Evolutionary conservation across 2,888 invertebrate genomes (phyloP), one percentile per base, ranked within the genome.

Genomic region (Phengaris alcon): DNA sequence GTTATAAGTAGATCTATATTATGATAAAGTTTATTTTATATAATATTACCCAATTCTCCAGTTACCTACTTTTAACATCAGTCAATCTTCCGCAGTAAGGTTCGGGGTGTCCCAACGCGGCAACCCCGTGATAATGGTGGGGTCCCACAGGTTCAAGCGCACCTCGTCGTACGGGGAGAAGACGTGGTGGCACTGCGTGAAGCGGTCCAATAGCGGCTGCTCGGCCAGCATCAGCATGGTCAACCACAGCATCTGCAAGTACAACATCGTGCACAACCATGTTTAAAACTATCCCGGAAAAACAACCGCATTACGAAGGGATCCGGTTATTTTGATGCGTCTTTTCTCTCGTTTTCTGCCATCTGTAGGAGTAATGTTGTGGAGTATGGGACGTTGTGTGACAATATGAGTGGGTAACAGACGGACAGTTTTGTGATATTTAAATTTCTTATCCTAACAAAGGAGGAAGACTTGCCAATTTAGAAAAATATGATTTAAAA

Each of bases 101-200:
- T 83, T 82, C 70, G 79, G 80, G 13, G 76, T 81, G 70, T 85
- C 85, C 0, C 82, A 82, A 59, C 79, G 81, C 72, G 85, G 84
- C 7, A 85, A 84, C 44, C 81, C 81, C 0, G 80, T 84, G 55
- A 80, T 84, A 15, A 80, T 82, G 77, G 77, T 83, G 59, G 82
- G 80, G 35, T 77, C 78, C 0, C 81, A 80, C 73, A 82, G 84
- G 78, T 86, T 82, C 75, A 81, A 80, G 35, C 81, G 83, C 72
- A 81, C 80, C 1, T 81, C 82, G 6, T 79, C 76, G 5, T 79
- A 81, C 22, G 82, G 82, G 0, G 46, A 75, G 44, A 85, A 82
- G 10, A 81, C 81, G 15, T 81, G 84, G 82, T 86, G 86, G 86
- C 81, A 82, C 9, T 86, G 86, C 75, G 81, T 83, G 72, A 85